phyloP scores from a whole-genome alignment of 2,888 invertebrate species.

The Strigamia maritima region DNA sequence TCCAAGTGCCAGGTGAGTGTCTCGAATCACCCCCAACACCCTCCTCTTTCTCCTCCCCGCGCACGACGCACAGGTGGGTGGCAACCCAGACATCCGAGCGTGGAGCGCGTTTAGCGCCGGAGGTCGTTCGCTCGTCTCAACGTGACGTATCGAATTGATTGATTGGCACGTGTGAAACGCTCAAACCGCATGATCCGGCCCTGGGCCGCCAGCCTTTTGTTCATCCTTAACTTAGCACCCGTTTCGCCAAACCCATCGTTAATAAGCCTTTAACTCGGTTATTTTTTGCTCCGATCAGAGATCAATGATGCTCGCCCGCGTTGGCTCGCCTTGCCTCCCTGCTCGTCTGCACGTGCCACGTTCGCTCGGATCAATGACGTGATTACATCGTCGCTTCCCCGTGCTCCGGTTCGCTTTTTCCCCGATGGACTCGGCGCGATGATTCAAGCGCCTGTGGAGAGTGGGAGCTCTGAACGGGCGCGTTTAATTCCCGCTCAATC shows the following conservation, averaged over 20 bases:
- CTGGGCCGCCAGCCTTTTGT: background rate
- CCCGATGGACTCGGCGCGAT: background rate
- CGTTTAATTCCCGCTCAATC: constrained; percentile 29
- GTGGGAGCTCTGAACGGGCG: background rate
- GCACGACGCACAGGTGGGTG: background rate
- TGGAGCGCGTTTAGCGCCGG: background rate
- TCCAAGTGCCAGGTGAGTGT: constrained; percentile 21
- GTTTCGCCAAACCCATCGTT: background rate
- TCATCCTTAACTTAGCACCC: no score
- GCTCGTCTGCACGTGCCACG: background rate
- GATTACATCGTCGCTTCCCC: background rate
- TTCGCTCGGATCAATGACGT: constrained; percentile 3
- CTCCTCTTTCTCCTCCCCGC: no score
- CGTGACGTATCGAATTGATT: background rate
- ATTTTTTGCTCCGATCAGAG: background rate
- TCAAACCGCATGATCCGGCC: background rate
- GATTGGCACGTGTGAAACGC: background rate
- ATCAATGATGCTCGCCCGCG: background rate
- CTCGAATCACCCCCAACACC: background rate
- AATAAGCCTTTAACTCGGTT: background rate
- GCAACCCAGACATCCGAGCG: background rate
- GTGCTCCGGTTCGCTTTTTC: background rate
- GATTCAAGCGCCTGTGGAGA: constrained; percentile 1
- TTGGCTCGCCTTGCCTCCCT: no score
- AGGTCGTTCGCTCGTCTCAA: no score